phyloP scores from a whole-genome alignment of 2,797 vertebrate species.

The Malacoraja senta region DNA sequence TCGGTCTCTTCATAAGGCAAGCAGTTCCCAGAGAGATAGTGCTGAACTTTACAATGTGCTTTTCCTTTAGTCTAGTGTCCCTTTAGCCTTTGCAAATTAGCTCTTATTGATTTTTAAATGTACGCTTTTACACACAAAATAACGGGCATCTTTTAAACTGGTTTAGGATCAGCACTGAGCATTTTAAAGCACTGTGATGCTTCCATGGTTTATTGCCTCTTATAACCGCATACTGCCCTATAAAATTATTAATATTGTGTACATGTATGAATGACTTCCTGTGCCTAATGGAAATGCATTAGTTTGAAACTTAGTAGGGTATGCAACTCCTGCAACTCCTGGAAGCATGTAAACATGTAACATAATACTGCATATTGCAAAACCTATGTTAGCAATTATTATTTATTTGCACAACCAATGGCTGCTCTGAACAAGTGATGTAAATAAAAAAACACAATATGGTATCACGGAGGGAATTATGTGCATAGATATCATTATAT shows the following conservation, averaged over 20 bases:
- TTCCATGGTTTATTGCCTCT: background rate
- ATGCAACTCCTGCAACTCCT: background rate
- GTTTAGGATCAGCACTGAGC: background rate
- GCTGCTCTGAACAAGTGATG: background rate
- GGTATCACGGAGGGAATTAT: background rate
- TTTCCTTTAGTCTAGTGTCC: background rate
- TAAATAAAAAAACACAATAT: background rate
- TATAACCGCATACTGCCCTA: background rate
- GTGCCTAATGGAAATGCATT: background rate
- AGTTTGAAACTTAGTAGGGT: background rate
- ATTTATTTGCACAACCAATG: slow-evolving; percentile 22
- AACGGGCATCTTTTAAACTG: background rate
- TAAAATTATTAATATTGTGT: slow-evolving; percentile 3
- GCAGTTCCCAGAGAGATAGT: background rate
- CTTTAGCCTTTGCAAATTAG: background rate
- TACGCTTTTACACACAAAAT: background rate
- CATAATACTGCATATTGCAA: background rate
- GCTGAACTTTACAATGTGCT: background rate
- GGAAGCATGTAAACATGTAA: background rate
- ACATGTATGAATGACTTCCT: background rate
- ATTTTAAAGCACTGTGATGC: background rate
- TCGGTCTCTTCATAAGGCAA: background rate
- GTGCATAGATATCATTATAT: background rate
- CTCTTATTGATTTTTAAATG: slow-evolving; percentile 30
- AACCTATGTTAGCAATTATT: background rate